A percentile compares a stretch with the other conserved stretches of the same genome.
These are phyloP conservation scores for Sceloporus undulatus DNA, from an alignment of 2,113 vertebrate genomes.

Conservation along the genomic window DNA sequence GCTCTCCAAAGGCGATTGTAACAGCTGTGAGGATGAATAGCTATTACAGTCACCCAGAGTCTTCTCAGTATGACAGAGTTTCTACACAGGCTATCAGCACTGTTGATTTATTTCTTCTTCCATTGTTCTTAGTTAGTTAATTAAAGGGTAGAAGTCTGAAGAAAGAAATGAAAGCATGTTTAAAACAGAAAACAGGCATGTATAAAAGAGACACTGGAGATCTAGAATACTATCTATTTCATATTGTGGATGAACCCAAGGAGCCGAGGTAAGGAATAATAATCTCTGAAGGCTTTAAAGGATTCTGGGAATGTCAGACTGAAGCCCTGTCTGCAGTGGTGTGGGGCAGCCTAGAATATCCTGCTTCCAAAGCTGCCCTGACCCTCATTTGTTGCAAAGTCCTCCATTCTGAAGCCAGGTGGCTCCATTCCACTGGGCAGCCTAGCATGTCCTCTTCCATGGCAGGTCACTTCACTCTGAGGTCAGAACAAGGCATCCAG, in stretches of 20 bases:
- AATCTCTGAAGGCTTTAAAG: background rate
- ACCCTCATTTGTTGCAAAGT: no score
- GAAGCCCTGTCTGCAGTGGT: no score
- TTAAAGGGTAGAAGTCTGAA: background rate
- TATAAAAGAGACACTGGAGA: background rate
- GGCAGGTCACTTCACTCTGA: no score
- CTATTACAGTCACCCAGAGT: background rate
- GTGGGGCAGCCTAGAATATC: no score
- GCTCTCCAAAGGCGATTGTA: background rate
- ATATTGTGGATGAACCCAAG: background rate
- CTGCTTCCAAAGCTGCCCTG: no score
- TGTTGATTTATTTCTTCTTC: background rate
- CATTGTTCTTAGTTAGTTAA: background rate
- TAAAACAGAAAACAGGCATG: background rate
- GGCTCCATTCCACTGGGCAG: no score
- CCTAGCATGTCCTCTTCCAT: no score
- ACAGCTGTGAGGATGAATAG: background rate
- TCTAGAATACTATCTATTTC: conserved; percentile 1
- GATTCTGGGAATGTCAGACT: conserved; percentile 18
- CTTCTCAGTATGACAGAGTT: background rate
- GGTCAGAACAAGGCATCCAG: no score
- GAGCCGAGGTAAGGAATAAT: background rate
- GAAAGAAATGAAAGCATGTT: background rate
- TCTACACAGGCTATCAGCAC: background rate
- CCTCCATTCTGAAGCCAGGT: no score